Evolutionary conservation across 2,797 vertebrate species (phyloP).

Genomic region (Macropodus opercularis): DNA sequence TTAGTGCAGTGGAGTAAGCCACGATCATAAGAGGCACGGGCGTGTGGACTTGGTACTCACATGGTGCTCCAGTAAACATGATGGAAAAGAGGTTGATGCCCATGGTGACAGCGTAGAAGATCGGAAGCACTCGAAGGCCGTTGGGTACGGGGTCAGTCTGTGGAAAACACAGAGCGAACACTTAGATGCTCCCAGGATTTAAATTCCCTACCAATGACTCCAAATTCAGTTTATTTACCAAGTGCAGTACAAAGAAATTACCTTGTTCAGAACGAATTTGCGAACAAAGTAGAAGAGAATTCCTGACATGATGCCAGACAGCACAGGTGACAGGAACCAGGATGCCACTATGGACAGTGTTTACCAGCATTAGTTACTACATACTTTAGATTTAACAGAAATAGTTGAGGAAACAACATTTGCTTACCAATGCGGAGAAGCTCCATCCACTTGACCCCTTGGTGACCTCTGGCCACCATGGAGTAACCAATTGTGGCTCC

Average conservation of each 20-base stretch:
- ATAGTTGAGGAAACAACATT: neutral
- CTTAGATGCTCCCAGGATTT: neutral
- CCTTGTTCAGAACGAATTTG: constrained; percentile 91
- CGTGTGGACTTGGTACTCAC: constrained; percentile 82
- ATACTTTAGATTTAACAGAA: constrained; percentile 9
- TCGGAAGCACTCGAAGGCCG: constrained; percentile 88
- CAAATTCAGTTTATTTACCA: neutral
- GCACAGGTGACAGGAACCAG: constrained; percentile 95
- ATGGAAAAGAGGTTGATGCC: constrained; percentile 96
- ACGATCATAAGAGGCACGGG: constrained; percentile 4
- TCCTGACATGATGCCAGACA: constrained; percentile 95
- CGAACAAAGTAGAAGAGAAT: constrained; percentile 90
- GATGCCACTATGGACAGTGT: constrained; percentile 84
- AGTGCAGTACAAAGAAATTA: constrained; percentile 53
- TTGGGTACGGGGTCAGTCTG: constrained; percentile 92
- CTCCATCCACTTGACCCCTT: constrained; percentile 93
- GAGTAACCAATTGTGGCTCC: constrained; percentile 98
- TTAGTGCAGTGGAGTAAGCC: constrained; percentile 12
- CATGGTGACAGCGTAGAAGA: constrained; percentile 94
- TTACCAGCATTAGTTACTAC: neutral
- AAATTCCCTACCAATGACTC: neutral
- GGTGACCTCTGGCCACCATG: constrained; percentile 88
- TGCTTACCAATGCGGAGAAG: constrained; percentile 91
- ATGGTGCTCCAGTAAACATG: constrained; percentile 91
- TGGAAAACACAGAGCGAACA: constrained; percentile 24